Percentiles rank a stretch among this genome's conserved stretches.
phyloP scores from a whole-genome alignment of 2,888 invertebrate species.

The Hesperia comma region DNA sequence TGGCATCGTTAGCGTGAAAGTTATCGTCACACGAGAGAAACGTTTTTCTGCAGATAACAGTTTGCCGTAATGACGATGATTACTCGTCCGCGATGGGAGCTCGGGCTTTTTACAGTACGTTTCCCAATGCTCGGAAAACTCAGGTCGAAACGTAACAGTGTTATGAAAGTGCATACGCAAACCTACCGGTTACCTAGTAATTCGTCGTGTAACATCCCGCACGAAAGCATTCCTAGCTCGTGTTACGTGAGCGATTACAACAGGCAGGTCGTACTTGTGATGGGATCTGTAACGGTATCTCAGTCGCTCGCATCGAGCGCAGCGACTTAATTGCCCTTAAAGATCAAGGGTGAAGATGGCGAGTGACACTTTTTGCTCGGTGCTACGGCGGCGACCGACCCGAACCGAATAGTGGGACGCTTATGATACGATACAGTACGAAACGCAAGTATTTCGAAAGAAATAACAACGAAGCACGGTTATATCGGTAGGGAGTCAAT shows the following conservation, averaged over 20 bases:
- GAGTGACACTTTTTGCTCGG: constrained; percentile 44
- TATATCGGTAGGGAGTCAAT: constrained; percentile 82
- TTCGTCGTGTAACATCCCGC: constrained; percentile 69
- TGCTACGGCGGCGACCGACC: constrained; percentile 31
- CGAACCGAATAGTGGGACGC: not conserved
- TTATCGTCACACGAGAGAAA: constrained; percentile 64
- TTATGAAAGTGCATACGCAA: constrained; percentile 80
- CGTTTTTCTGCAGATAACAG: constrained; percentile 55
- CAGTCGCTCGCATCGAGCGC: constrained; percentile 49
- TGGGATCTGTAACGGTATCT: constrained; percentile 35
- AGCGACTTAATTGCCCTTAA: constrained; percentile 59
- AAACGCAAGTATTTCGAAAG: constrained; percentile 75
- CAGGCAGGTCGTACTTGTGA: constrained; percentile 36
- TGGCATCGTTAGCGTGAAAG: constrained; percentile 65
- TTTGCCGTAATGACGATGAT: constrained; percentile 64
- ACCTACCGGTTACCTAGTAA: constrained; percentile 63
- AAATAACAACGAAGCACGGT: constrained; percentile 61
- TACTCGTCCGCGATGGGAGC: constrained; percentile 75
- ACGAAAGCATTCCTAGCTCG: constrained; percentile 58
- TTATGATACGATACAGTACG: constrained; percentile 54
- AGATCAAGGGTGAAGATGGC: constrained; percentile 60
- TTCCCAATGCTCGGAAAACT: constrained; percentile 79
- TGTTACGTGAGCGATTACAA: constrained; percentile 55
- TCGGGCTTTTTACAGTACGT: constrained; percentile 70
- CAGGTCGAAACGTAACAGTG: constrained; percentile 71